phyloP scores from a whole-genome alignment of 2,888 invertebrate species.

The Margaritifera margaritifera region DNA sequence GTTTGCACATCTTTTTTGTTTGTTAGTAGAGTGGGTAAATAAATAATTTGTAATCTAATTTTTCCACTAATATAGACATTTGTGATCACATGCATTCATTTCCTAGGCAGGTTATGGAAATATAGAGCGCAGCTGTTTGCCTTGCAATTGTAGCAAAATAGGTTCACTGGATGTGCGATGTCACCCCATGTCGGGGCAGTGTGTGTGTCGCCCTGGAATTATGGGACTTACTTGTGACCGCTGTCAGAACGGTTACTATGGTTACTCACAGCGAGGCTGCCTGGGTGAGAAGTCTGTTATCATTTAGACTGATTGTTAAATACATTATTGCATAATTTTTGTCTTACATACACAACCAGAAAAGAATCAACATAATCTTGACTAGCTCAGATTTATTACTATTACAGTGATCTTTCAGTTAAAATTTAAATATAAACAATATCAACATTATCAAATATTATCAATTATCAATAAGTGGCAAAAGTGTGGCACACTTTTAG shows the following conservation, averaged over 20 bases:
- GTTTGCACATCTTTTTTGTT: too few species aligned
- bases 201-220: slow-evolving; percentile 82
- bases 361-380: too few species aligned
- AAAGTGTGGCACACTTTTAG: too few species aligned
- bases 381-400: too few species aligned
- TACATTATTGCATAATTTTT: not conserved
- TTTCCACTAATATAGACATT: not conserved
- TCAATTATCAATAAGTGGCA: too few species aligned
- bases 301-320: not conserved
- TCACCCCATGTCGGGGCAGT: slow-evolving; percentile 83
- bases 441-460: too few species aligned
- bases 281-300: slow-evolving; percentile 43
- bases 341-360: too few species aligned
- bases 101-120: slow-evolving; percentile 81
- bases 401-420: too few species aligned
- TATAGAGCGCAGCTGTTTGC: slow-evolving; percentile 83
- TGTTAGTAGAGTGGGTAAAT: too few species aligned
- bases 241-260: slow-evolving; percentile 81
- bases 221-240: slow-evolving; percentile 87
- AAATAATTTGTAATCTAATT: too few species aligned
- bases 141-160: slow-evolving; percentile 83
- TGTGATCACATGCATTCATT: slow-evolving; percentile 8
- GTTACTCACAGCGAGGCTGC: slow-evolving; percentile 62
- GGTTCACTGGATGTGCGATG: slow-evolving; percentile 76
- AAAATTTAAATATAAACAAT: too few species aligned